Conservation (phyloP, 1,140 invertebrate species). For the Dendroctonus valens region DNA sequence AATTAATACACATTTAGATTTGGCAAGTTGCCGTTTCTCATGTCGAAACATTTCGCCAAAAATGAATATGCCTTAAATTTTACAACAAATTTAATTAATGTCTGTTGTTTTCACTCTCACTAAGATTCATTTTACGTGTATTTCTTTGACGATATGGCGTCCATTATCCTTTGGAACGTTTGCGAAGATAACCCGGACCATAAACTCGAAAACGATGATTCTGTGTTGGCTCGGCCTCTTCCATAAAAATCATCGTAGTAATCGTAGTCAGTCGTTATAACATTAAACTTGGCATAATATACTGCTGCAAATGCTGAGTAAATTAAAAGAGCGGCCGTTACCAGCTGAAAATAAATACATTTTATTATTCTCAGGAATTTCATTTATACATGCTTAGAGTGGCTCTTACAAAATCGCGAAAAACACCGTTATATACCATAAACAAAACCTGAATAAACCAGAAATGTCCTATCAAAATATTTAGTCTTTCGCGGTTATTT, state of each 20-base stretch:
- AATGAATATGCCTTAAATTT: background rate
- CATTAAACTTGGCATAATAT: conserved; percentile 83
- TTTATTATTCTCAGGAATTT: conserved; percentile 1
- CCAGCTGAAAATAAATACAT: conserved; percentile 59
- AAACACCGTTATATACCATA: too few species aligned
- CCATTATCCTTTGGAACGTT: conserved; percentile 48
- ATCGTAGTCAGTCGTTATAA: conserved; percentile 70
- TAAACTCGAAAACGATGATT: conserved; percentile 36
- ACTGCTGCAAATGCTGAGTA: conserved; percentile 81
- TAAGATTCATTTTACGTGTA: conserved; percentile 40
- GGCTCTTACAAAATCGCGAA: too few species aligned
- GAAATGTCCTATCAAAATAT: too few species aligned
- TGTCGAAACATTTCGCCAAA: too few species aligned
- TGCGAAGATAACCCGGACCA: conserved; percentile 46
- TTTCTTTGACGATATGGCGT: conserved; percentile 49
- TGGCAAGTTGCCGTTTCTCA: background rate
- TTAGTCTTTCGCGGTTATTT: too few species aligned
- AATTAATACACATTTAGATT: background rate
- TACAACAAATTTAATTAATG: background rate
- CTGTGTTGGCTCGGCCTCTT: conserved; percentile 42
- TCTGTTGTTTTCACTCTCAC: background rate
- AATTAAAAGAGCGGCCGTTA: conserved; percentile 71
- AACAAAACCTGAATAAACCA: too few species aligned
- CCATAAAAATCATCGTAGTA: conserved; percentile 61
- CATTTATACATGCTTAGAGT: background rate